Evolutionary conservation across 2,888 invertebrate species (phyloP), one percentile per base, ranked within the genome.

Genomic region (Petrolisthes manimaculis): DNA sequence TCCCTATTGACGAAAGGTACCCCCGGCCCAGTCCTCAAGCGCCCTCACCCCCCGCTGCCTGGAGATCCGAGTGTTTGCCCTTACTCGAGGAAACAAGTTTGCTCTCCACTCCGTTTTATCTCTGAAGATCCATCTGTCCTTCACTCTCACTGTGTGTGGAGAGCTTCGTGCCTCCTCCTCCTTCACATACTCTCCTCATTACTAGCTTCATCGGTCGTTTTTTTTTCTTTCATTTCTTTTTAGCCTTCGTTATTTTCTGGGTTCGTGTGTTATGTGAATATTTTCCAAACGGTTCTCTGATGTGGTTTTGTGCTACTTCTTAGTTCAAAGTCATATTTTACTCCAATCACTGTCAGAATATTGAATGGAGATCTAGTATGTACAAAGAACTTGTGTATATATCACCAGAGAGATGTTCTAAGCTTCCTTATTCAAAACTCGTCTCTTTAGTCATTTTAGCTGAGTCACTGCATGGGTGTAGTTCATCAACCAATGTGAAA

Each of bases 11-110:
- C 71, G 83, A 37, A 54, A 67, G 56, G 24, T 24, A 18, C 82
- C 54, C 12, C 71, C 21, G 9, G 83, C 54, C 55, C 69, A 51
- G 37, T 14, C 54, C 54, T 79, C 18, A 53, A 8, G 71, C 18
- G 3, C 54, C 83, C 83, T 71, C 21, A 37, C 56, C 56, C 74
- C n/a, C 71, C n/a, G 74, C 83, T 83, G 71, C 21, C 67, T 21
- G 67, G 54, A 51, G 24, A 21, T n/a, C n/a, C 54, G 37, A 78
- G 84, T 84, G 84, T 84, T 84, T 84, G 67, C 84, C 61, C 54
- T 61, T 67, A 84, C 84, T 84, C n/a, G 84, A 79, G 79, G 84
- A 84, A 79, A 84, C 79, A 79, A 84, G 84, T 84, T 84, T 79
- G 79, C 61, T 54, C 79, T 84, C 69, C 78, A 84, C 79, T 84